Evolutionary conservation across 2,113 vertebrate species (phyloP).

Genomic region (Anolis carolinensis): DNA sequence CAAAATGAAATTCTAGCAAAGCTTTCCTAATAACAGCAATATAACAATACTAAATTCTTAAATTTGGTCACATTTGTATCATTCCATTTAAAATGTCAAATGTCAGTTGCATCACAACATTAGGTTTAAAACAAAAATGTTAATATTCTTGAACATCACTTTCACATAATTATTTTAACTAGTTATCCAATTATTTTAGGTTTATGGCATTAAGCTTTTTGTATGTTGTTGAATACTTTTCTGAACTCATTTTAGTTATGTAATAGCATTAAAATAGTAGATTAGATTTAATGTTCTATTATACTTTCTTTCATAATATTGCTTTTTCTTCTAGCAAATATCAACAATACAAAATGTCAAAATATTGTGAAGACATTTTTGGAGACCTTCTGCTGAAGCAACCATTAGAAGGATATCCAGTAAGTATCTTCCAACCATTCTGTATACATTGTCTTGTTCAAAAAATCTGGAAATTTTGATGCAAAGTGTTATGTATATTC

Average conservation of each 20-base stretch:
- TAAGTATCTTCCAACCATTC: slow-evolving; percentile 70
- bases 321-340: slow-evolving; percentile 86
- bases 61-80: not conserved
- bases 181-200: slow-evolving; percentile 41
- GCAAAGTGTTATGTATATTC: slow-evolving; percentile 47
- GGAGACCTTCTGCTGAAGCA: slow-evolving; percentile 95
- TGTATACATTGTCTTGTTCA: slow-evolving; percentile 42
- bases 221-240: slow-evolving; percentile 40
- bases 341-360: slow-evolving; percentile 99
- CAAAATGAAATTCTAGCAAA: not conserved
- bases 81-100: slow-evolving; percentile 4
- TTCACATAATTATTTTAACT: slow-evolving; percentile 37
- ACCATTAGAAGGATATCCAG: slow-evolving; percentile 88
- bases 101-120: slow-evolving; percentile 14
- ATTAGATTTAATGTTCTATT: slow-evolving; percentile 38
- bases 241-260: slow-evolving; percentile 12
- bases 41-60: not conserved
- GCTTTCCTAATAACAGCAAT: not conserved
- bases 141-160: slow-evolving; percentile 43
- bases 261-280: slow-evolving; percentile 22
- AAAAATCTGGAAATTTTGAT: slow-evolving; percentile 56
- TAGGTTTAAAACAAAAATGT: slow-evolving; percentile 29
- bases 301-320: slow-evolving; percentile 38
- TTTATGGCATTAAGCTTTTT: slow-evolving; percentile 18
- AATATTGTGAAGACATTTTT: slow-evolving; percentile 97